Conservation (phyloP, 2,797 vertebrate genomes). For the Ceryle rudis region DNA sequence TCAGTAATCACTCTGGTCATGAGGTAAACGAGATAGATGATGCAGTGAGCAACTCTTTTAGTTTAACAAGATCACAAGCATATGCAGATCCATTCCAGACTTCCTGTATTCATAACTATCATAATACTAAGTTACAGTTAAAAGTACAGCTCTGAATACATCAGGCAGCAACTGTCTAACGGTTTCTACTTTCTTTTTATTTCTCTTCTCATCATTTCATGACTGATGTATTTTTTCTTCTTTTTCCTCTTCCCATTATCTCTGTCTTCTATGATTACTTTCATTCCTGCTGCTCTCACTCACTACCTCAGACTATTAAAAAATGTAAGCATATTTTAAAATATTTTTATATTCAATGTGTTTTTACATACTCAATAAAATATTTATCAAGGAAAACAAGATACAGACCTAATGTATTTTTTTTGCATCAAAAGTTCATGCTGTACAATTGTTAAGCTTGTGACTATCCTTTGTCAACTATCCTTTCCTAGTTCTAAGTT, state of each 20-base stretch:
- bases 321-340: neutral
- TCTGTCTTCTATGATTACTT: neutral
- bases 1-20: neutral
- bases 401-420: neutral
- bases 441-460: neutral
- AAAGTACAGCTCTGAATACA: neutral
- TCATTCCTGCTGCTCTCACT: neutral
- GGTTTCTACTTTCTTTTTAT: neutral
- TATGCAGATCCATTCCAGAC: neutral
- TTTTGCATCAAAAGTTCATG: neutral
- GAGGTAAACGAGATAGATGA: neutral
- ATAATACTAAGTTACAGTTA: neutral
- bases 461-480: neutral
- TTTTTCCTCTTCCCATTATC: neutral
- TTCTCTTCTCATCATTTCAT: neutral
- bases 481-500: neutral
- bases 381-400: neutral
- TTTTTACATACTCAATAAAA: neutral
- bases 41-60: neutral
- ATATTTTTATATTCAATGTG: neutral
- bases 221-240: neutral
- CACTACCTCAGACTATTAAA: neutral
- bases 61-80: neutral
- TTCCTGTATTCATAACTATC: neutral
- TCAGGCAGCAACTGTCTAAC: neutral